phyloP scores from a whole-genome alignment of 2,113 vertebrate species.

The Rhinoderma darwinii region DNA sequence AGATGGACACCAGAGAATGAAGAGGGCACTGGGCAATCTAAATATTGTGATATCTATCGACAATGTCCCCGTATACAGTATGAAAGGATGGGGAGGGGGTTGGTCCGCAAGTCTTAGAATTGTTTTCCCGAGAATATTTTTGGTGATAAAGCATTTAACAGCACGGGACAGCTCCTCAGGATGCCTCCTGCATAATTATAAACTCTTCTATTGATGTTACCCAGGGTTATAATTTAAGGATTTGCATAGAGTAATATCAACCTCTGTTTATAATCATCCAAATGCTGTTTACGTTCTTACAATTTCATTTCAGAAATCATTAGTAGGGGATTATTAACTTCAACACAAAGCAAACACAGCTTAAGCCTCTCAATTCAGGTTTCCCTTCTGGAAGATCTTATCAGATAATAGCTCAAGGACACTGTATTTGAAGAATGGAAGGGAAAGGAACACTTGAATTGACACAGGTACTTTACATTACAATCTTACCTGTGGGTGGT shows the following conservation, averaged over 20 bases:
- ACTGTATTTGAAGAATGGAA: conserved; percentile 25
- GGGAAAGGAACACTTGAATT: not conserved
- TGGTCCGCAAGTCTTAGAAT: too few species aligned
- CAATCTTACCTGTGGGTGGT: conserved; percentile 55
- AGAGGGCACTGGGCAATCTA: too few species aligned
- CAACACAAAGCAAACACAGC: conserved; percentile 53
- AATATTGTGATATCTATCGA: not conserved
- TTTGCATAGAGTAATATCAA: conserved; percentile 45
- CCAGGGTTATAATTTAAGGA: conserved; percentile 49
- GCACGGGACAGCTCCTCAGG: not conserved
- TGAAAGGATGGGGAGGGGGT: too few species aligned
- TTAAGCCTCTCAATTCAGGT: conserved; percentile 36
- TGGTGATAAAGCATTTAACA: not conserved
- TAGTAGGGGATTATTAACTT: conserved; percentile 60
- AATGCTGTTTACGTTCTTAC: conserved; percentile 55
- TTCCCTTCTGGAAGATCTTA: conserved; percentile 44
- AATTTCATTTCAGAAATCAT: conserved; percentile 59
- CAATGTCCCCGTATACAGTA: not conserved
- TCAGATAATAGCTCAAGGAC: conserved; percentile 59
- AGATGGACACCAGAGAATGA: not conserved
- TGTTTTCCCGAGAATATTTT: too few species aligned
- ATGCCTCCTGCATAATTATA: not conserved
- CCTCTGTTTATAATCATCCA: conserved; percentile 56
- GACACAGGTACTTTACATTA: conserved; percentile 24
- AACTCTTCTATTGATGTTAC: conserved; percentile 22